A percentile compares a stretch with the other conserved stretches of the same genome.
Conservation (phyloP, 1,140 invertebrate genomes). For the Battus philenor region DNA sequence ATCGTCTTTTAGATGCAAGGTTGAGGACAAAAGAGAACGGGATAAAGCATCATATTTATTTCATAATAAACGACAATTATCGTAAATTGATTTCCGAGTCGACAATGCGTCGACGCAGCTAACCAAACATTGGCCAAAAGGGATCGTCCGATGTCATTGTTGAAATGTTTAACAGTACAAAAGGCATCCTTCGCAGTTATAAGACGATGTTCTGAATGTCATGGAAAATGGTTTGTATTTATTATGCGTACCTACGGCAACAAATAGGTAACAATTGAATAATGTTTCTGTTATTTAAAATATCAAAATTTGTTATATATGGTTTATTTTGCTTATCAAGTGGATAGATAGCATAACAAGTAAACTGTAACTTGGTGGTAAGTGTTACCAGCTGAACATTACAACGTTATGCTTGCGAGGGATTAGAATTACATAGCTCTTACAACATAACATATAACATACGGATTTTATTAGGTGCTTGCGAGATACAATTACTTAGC, state of each 20-base stretch:
- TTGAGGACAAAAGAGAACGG: constrained; percentile 40
- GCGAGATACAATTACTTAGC: too few species aligned
- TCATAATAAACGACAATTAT: constrained; percentile 76
- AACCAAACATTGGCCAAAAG: constrained; percentile 73
- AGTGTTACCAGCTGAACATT: too few species aligned
- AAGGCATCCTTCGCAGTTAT: constrained; percentile 30
- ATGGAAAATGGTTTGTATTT: constrained; percentile 35
- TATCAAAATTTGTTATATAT: constrained; percentile 1
- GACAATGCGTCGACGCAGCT: constrained; percentile 58
- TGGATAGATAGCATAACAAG: neutral
- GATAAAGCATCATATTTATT: constrained; percentile 73
- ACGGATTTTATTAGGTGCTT: too few species aligned
- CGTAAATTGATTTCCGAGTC: constrained; percentile 64
- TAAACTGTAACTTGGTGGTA: too few species aligned
- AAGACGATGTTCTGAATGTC: constrained; percentile 25
- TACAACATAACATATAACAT: too few species aligned
- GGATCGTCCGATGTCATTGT: constrained; percentile 49
- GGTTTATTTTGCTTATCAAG: neutral
- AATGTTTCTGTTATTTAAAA: constrained; percentile 26
- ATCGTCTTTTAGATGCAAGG: constrained; percentile 42
- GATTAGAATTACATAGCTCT: too few species aligned
- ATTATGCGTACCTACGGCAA: constrained; percentile 46
- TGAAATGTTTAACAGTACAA: constrained; percentile 26
- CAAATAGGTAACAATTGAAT: constrained; percentile 43
- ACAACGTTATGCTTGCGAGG: too few species aligned